Conservation (phyloP, 1,140 invertebrate species). For the Tetranychus urticae region DNA sequence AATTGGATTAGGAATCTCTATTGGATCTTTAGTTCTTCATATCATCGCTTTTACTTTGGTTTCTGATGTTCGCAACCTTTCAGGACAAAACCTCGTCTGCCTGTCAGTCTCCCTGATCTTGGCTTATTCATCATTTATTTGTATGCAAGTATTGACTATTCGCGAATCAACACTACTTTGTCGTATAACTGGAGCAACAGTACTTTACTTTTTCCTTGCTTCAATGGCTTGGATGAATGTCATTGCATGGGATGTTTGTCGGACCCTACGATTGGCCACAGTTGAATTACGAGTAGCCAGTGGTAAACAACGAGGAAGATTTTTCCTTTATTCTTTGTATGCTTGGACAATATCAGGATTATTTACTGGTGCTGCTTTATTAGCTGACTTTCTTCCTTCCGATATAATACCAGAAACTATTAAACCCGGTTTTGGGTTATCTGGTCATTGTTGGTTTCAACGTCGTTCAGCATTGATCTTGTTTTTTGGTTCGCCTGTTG, state of each 20-base stretch:
- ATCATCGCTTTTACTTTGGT: constrained; percentile 23
- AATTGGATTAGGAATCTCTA: constrained; percentile 23
- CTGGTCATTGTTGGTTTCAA: constrained; percentile 28
- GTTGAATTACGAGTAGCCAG: constrained; percentile 23
- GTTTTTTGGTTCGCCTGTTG: constrained; percentile 29
- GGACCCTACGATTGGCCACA: constrained; percentile 27
- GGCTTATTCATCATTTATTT: constrained; percentile 25
- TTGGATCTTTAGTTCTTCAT: constrained; percentile 25
- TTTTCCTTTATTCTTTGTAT: constrained; percentile 28
- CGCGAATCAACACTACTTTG: constrained; percentile 12
- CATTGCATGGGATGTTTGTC: constrained; percentile 32
- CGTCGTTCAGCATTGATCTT: constrained; percentile 25
- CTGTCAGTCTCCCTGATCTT: constrained; percentile 23
- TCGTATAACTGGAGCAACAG: constrained; percentile 21
- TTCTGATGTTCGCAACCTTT: constrained; percentile 26
- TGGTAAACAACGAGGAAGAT: constrained; percentile 20
- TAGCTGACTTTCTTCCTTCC: constrained; percentile 24
- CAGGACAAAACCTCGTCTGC: constrained; percentile 28
- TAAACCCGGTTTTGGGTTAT: constrained; percentile 24
- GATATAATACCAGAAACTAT: constrained; percentile 18
- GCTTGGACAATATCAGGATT: constrained; percentile 28
- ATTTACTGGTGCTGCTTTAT: constrained; percentile 23
- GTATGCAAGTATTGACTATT: constrained; percentile 15
- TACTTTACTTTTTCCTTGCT: constrained; percentile 29
- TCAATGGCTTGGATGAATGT: constrained; percentile 35